Evolutionary conservation across 2,888 invertebrate species (phyloP), one percentile per base, ranked within the genome.

Genomic region (Gryllus longicercus): DNA sequence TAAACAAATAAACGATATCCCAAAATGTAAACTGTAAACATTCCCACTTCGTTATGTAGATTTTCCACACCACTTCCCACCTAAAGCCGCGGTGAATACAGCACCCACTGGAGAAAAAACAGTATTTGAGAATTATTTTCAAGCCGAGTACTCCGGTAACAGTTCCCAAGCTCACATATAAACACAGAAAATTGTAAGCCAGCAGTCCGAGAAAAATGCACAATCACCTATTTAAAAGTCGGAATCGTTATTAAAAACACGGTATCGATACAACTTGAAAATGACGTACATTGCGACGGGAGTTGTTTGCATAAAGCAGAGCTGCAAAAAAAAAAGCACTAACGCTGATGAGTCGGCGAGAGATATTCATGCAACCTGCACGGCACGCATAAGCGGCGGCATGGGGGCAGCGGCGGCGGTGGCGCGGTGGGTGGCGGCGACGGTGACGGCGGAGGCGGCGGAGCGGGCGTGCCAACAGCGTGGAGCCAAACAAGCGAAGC

Each of bases 211-310:
- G 63, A 63, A 63, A 63, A 63, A 63, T 18, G 63, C 63, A 63
- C 63, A 63, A 63, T 63, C 16, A 63, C 63, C 63, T 14, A 63
- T 63, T 63, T 63, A 18, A 63, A 63, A 63, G 63, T 63, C 63
- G 16, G 63, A 18, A 63, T 63, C 63, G 63, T 63, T 63, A 63
- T 63, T 63, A 63, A 63, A 63, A 63, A 63, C 63, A 63, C 63
- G 63, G 4, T 16, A 18, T 14, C n/a, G 12, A 63, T 63, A 63
- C 14, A 63, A 11, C 14, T 38, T n/a, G 8, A 14, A 63, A 63
- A 63, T 63, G n/a, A 16, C 12, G 63, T 14, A 63, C 14, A 63
- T 18, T n/a, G n/a, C 63, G 63, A 63, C 63, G 63, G 16, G n/a
- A 16, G 63, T n/a, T 63, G 14, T 63, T n/a, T 63, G 63, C 63